Evolutionary conservation across 1,140 invertebrate species (phyloP).

Genomic region (Lepidurus packardi): DNA sequence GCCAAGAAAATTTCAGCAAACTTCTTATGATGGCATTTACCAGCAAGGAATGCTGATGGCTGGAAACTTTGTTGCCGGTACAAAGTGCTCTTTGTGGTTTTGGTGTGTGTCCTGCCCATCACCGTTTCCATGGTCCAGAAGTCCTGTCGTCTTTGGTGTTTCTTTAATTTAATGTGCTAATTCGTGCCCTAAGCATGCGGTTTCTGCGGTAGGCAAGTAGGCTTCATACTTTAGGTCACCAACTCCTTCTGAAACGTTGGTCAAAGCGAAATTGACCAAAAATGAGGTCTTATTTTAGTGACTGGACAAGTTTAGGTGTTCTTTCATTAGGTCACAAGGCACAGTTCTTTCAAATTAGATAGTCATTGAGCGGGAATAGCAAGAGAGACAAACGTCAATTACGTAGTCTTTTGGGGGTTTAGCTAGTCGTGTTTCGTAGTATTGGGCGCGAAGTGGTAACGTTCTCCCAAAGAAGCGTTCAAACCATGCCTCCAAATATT

Average conservation of each 20-base stretch:
- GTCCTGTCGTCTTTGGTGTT: too few relatives aligned
- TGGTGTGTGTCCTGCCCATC: too few relatives aligned
- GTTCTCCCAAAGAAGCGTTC: background rate
- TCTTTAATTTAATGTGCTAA: too few relatives aligned
- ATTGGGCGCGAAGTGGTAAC: background rate
- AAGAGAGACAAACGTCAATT: background rate
- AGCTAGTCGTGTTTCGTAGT: slow-evolving; percentile 10
- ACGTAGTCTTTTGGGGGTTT: background rate
- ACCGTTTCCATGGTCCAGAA: too few relatives aligned
- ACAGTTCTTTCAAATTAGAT: background rate
- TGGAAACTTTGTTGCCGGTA: background rate
- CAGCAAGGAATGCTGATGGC: background rate
- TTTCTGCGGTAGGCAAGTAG: too few relatives aligned
- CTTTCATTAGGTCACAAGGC: background rate
- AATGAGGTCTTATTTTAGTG: background rate
- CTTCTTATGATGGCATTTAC: background rate
- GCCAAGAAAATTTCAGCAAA: background rate
- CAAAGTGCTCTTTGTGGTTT: background rate
- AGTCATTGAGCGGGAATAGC: background rate
- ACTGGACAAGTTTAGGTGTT: background rate
- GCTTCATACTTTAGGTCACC: too few relatives aligned
- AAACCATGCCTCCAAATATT: background rate
- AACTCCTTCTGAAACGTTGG: too few relatives aligned
- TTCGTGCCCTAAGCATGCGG: too few relatives aligned
- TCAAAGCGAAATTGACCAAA: too few relatives aligned